Evolutionary conservation across 1,140 invertebrate genomes (phyloP), one percentile per base, ranked within the genome.

Genomic region (Ooceraea biroi): DNA sequence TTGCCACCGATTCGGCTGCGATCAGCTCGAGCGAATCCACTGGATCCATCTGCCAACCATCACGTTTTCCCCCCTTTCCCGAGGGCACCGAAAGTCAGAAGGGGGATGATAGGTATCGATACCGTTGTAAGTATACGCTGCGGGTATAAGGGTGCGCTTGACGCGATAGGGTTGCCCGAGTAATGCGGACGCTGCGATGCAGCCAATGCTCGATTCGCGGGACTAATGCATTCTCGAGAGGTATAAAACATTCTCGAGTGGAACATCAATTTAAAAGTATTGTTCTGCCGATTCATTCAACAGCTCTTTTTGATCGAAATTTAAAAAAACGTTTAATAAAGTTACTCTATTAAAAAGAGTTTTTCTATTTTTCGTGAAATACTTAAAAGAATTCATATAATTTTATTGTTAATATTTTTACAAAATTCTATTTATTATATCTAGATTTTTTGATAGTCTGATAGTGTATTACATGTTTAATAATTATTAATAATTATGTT

Each of bases 31-130:
- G 44, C 44, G 69, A 65, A 84, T 89, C 77, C 63, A 41, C 46
- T 48, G 11, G 25, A 85, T 86, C 85, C 76, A 74, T 68, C 36
- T 84, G 66, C 11, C 22, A 19, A 63, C 74, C 66, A 85, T 82
- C 57, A 68, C 63, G 30, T 58, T 69, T 69, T 63, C 50, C 50
- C 44, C 25, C 65, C 76, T 57, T 69, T 68, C 50, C 50, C 50
- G 25, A 8, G 8, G 50, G 36, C 55, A 46, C 52, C 57, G 65
- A 71, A 36, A 71, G 41, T 11, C 36, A 2, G 8, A 14, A 41
- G 12, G 3, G 27, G 19, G 8, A 48, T 30, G 58, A 36, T 80
- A 57, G 25, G 65, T 50, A 80, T 55, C 25, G 76, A 69, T 78
- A 78, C 63, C 27, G 50, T 46, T 80, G 65, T 80, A 80, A 80